Evolutionary conservation across 1,140 invertebrate species (phyloP), one percentile per base, ranked within the genome.

Genomic region (Medauroidea extradentata): DNA sequence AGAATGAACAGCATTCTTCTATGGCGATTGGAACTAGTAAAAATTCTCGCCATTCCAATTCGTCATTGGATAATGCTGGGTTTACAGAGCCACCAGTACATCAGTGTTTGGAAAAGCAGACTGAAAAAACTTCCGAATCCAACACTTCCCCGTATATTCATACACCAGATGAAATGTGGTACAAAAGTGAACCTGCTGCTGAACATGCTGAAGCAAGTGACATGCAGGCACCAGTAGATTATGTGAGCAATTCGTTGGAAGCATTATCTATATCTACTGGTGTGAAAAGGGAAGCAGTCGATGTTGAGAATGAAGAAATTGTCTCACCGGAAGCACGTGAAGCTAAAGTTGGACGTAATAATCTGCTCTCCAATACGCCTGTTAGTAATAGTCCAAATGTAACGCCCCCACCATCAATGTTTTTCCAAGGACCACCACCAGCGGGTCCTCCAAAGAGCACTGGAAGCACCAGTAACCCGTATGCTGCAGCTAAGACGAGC

Each of bases 301-400:
- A 68, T 39, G 65, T 68, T 21, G 67, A 68, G 53, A 68, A 68
- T 29, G 52, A 58, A 24, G 67, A 68, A 57, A 57, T 68, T 18
- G 61, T 62, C 14, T 58, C 60, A 42, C 65, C 63, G 16, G 62
- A 65, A 44, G 46, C 61, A 29, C 58, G 59, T 27, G 59, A 63
- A 29, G 62, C 65, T 3, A 64, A 34, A 34, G 29, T 4, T 34
- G 29, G 29, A 7, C 29, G 11, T 11, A 34, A 11, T 34, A 53
- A 60, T 19, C 63, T 67, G 34, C 64, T 59, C 18, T 39, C 65
- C 44, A 42, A 63, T 13, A 46, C 29, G 29, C 29, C 29, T 7
- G 29, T 11, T 4, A 34, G 29, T 34, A 58, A 21, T 13, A 46
- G 52, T 27, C 14, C 13, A 34, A 23, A 1, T 29, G n/a, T 41